Base-by-base conservation (phyloP, 1,140 invertebrate genomes). In the Diorhabda elongata region DNA sequence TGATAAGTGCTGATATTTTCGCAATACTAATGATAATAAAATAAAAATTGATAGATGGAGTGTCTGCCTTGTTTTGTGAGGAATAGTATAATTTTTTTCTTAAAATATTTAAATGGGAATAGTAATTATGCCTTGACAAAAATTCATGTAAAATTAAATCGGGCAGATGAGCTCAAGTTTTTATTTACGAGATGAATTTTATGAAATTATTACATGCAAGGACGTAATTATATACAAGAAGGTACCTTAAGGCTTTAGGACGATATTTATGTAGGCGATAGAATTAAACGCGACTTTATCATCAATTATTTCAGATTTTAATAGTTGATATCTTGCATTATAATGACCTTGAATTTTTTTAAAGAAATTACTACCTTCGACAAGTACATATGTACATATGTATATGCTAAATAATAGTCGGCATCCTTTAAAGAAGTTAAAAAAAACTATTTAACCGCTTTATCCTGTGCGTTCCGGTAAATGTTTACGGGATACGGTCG, bases 221-320 rank as follows among this genome's bases (percentile, higher is more conserved):
- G 26, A 44, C 58, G 44, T 60, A 67, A 67, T 67, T 67, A 67
- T 58, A 67, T 44, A 60, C 57, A 42, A 59, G 65, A 44, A 56
- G 65, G 65, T 60, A 44, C n/a, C 57, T 52, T 45, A 42, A 42
- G 42, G 58, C 67, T 63, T 60, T 68, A 68, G 67, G 67, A 58
- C 67, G 47, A 68, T 61, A 63, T 68, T 68, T 62, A 68, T 62
- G 67, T 68, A 68, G 67, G 67, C 67, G 61, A 68, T 68, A 63
- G 67, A 47, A 41, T 60, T 68, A 56, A 52, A 63, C 67, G 52
- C 62, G 62, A 68, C 62, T 68, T 68, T 63, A 63, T 68, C 59
- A 68, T 68, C 67, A 68, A 68, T 68, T 68, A 68, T 68, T 67
- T 60, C 43, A 67, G 65, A 67, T 67, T 67, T 67, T 67, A 67